Percentiles rank a stretch among this genome's conserved stretches.
Evolutionary conservation across 2,113 vertebrate species (phyloP).

Genomic region (Pheucticus melanocephalus): DNA sequence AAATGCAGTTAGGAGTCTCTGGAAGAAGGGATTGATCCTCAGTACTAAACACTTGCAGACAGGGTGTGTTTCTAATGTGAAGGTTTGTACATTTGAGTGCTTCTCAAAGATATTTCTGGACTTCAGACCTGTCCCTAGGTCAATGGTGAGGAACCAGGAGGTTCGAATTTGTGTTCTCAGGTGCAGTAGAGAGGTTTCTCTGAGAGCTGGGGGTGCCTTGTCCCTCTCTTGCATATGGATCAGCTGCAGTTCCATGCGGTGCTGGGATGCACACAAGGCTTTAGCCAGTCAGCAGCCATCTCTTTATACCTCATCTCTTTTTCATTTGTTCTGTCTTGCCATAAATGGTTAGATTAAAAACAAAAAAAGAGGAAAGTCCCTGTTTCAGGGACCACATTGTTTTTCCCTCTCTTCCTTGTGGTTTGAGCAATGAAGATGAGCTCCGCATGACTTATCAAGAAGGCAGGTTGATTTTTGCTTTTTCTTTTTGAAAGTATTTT

Average conservation of each 20-base stretch:
- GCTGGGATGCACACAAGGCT: neutral
- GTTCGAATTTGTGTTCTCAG: rapidly evolving
- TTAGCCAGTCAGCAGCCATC: neutral
- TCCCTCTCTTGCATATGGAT: rapidly evolving
- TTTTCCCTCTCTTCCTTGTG: neutral
- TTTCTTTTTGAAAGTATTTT: neutral
- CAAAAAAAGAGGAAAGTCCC: neutral
- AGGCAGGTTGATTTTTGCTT: neutral
- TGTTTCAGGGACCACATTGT: neutral
- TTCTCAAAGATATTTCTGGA: neutral
- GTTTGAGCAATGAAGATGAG: neutral
- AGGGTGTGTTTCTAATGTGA: rapidly evolving
- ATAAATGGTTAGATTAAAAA: neutral
- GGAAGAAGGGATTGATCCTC: neutral
- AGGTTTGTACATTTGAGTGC: neutral
- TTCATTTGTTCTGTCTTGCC: neutral
- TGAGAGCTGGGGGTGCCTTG: rapidly evolving
- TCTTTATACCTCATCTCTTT: neutral
- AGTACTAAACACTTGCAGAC: neutral
- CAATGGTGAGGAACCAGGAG: neutral
- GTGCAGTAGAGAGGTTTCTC: neutral
- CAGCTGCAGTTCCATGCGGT: rapidly evolving
- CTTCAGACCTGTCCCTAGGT: neutral
- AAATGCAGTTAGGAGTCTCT: neutral
- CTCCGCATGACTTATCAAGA: neutral